These are phyloP conservation scores for Musca domestica DNA, from an alignment of 1,140 invertebrate genomes.

Conservation along the genomic window DNA sequence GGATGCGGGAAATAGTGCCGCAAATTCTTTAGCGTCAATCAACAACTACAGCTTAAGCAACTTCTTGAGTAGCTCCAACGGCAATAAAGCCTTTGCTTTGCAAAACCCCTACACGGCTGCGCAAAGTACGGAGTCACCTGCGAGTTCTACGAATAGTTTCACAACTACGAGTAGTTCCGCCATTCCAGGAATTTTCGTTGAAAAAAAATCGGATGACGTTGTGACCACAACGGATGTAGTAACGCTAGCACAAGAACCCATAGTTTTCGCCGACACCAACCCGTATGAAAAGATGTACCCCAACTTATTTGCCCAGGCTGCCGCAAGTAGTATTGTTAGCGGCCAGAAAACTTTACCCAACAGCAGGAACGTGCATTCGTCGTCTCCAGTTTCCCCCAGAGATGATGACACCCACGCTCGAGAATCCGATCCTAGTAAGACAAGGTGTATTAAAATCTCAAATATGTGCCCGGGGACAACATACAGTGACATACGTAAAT, in stretches of 20 bases:
- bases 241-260: conserved; percentile 29
- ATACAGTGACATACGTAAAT: conserved; percentile 76
- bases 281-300: conserved; percentile 51
- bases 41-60: conserved; percentile 40
- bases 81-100: conserved; percentile 23
- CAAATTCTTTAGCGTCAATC: conserved; percentile 24
- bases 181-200: conserved; percentile 24
- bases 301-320: conserved; percentile 40
- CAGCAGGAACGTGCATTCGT: neutral
- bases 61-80: conserved; percentile 11
- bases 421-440: conserved; percentile 32
- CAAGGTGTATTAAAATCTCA: conserved; percentile 68
- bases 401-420: neutral
- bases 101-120: conserved; percentile 30
- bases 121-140: conserved; percentile 9
- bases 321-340: conserved; percentile 9
- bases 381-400: neutral
- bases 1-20: no score
- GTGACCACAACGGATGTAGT: neutral
- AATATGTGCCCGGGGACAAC: conserved; percentile 65
- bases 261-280: conserved; percentile 48
- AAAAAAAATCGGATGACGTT: conserved; percentile 17
- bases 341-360: neutral
- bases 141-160: neutral
- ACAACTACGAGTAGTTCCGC: conserved; percentile 18